phyloP scores from a whole-genome alignment of 2,888 invertebrate genomes.

The Xanthorhoe spadicearia region DNA sequence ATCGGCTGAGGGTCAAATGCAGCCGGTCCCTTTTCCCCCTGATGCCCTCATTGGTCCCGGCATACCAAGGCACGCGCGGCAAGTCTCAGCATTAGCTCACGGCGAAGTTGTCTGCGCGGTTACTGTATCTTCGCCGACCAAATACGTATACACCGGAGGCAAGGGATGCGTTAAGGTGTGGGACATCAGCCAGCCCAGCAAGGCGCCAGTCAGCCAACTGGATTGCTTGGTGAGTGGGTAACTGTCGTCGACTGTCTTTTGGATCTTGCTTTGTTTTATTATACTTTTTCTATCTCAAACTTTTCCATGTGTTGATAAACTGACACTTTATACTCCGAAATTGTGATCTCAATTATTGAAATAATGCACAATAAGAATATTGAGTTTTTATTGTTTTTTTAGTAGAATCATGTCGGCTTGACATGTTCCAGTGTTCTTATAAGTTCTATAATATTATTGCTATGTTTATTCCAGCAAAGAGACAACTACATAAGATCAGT shows the following conservation, averaged over 20 bases:
- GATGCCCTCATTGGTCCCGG: constrained; percentile 97
- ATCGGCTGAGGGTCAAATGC: constrained; percentile 94
- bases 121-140: constrained; percentile 96
- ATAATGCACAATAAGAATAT: too few species aligned
- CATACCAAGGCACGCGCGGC: constrained; percentile 96
- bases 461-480: constrained; percentile 87
- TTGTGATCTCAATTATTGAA: too few species aligned
- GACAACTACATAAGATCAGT: constrained; percentile 98
- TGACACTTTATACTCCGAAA: too few species aligned
- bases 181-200: constrained; percentile 96
- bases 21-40: constrained; percentile 97
- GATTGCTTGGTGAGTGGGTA: constrained; percentile 93
- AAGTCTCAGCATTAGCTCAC: constrained; percentile 96
- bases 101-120: constrained; percentile 99
- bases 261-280: constrained; percentile 41
- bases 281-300: too few species aligned
- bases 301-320: too few species aligned
- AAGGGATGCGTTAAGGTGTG: constrained; percentile 99
- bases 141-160: constrained; percentile 97
- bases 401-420: neutral
- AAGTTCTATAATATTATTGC: neutral
- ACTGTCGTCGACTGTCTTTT: constrained; percentile 68
- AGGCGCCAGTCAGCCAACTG: constrained; percentile 95
- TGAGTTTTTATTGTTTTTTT: neutral
- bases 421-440: neutral